A percentile compares a stretch with the other conserved stretches of the same genome.
phyloP scores from a whole-genome alignment of 2,797 vertebrate genomes.

The Acipenser ruthenus region DNA sequence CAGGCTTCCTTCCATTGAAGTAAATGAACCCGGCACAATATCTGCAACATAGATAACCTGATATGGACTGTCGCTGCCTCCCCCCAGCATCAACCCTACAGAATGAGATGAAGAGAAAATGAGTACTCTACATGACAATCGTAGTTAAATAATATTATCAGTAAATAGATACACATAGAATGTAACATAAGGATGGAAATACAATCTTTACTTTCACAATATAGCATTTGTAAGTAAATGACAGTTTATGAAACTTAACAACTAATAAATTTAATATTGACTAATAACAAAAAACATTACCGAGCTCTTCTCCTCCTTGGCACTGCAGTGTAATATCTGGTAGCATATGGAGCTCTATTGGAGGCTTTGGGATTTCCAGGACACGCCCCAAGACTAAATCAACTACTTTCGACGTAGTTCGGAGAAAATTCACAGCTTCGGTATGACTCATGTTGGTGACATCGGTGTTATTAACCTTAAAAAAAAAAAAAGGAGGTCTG shows the following conservation, averaged over 20 bases:
- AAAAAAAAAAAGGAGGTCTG: slow-evolving; percentile 5
- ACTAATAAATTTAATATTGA: too few species aligned
- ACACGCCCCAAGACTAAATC: slow-evolving; percentile 80
- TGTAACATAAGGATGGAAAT: too few species aligned
- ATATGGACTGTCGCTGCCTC: slow-evolving; percentile 73
- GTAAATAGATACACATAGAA: too few species aligned
- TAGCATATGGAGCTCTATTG: slow-evolving; percentile 76
- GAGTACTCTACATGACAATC: too few species aligned
- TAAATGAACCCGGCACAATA: slow-evolving; percentile 62
- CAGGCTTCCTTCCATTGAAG: slow-evolving; percentile 72
- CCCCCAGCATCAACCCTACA: slow-evolving; percentile 76
- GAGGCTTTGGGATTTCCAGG: slow-evolving; percentile 76
- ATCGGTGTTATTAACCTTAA: slow-evolving; percentile 82
- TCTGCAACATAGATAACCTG: slow-evolving; percentile 78
- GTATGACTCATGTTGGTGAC: slow-evolving; percentile 89
- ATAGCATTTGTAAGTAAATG: too few species aligned
- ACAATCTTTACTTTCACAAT: too few species aligned
- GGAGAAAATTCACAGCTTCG: slow-evolving; percentile 84
- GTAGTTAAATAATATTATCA: too few species aligned
- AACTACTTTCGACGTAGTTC: slow-evolving; percentile 80
- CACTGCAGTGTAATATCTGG: slow-evolving; percentile 78
- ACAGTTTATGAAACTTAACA: too few species aligned
- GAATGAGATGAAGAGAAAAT: slow-evolving; percentile 11
- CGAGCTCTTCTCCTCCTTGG: slow-evolving; percentile 73
- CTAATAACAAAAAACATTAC: slow-evolving; percentile 44